phyloP scores from a whole-genome alignment of 2,888 invertebrate genomes.

The Ophioninae sp. region DNA sequence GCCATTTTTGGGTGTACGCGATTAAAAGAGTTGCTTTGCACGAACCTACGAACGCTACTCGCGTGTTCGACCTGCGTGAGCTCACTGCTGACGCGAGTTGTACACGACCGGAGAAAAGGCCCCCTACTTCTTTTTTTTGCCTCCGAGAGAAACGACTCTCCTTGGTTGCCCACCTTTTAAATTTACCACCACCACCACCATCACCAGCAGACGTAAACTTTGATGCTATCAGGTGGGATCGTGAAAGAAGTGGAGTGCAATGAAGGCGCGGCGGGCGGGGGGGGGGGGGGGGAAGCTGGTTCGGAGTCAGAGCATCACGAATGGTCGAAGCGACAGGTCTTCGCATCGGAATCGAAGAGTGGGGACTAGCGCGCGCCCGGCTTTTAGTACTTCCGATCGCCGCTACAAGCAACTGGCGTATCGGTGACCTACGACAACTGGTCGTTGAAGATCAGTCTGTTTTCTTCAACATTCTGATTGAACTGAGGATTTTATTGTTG shows the following conservation, averaged over 20 bases:
- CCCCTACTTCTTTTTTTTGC: conserved; percentile 36
- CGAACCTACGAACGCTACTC: conserved; percentile 61
- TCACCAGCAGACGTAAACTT: conserved; percentile 15
- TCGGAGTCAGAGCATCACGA: not conserved
- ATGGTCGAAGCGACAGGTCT: not conserved
- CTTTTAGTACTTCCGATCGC: not conserved
- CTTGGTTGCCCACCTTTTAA: conserved; percentile 28
- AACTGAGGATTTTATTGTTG: no score
- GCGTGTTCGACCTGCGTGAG: conserved; percentile 73
- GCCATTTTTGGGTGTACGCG: conserved; percentile 76
- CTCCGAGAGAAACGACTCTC: conserved; percentile 27
- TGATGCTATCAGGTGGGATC: conserved; percentile 55
- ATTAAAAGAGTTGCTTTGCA: conserved; percentile 57
- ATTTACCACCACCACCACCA: conserved; percentile 38
- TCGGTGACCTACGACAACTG: not conserved
- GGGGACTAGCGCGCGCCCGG: not conserved
- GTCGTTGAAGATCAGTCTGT: no score
- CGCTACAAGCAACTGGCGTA: not conserved
- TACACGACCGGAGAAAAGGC: conserved; percentile 29
- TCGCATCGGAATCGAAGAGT: not conserved
- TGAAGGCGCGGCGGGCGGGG: not conserved
- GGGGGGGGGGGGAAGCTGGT: not conserved
- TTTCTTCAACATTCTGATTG: no score
- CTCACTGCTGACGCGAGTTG: conserved; percentile 70
- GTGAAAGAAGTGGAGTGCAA: conserved; percentile 23